Evolutionary conservation across 1,140 invertebrate genomes (phyloP), one percentile per base, ranked within the genome.

Genomic region (Rhopalosiphum maidis): DNA sequence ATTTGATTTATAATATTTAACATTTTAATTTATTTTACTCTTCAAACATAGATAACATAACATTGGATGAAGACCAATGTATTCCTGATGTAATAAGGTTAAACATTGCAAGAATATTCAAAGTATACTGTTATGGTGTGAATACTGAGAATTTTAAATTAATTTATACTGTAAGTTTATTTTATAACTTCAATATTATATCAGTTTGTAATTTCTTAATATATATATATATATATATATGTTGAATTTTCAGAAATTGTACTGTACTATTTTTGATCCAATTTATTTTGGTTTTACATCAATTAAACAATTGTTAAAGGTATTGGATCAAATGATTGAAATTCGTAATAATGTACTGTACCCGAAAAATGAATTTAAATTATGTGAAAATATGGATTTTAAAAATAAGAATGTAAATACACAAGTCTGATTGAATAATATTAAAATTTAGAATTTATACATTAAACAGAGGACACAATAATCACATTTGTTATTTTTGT

Each of bases 91-190:
- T 25, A 18, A 1, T 91, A 22, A 22, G 11, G 41, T 35, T 9
- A 11, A 48, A 91, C 1, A 82, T 91, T 82, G 25, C 43, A 35
- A 35, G 18, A 82, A 91, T 91, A 35, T 91, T 82, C 41, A 82
- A 48, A 3, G n/a, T 35, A 1, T 91, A 91, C 46, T 9, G 22
- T 46, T 30, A 91, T 23, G 68, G 90, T 82, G 5, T 91, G 68
- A 91, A 48, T 82, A 48, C 82, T 82, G 30, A 82, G 23, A 77
- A 91, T 48, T 91, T 82, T 77, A n/a, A 37, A 48, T 82, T 91
- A 0, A 77, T 91, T 91, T 91, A 91, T 82, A 30, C 8, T 48
- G 90, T 91, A 91, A 82, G 90, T 91, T 43, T 68, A 4, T 30
- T 41, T 11, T 60, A 37, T 55, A 37, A 89, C 25, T 54, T 54